Base-by-base conservation (phyloP, 2,888 invertebrate genomes). In the Lycocerus yunnanus region DNA sequence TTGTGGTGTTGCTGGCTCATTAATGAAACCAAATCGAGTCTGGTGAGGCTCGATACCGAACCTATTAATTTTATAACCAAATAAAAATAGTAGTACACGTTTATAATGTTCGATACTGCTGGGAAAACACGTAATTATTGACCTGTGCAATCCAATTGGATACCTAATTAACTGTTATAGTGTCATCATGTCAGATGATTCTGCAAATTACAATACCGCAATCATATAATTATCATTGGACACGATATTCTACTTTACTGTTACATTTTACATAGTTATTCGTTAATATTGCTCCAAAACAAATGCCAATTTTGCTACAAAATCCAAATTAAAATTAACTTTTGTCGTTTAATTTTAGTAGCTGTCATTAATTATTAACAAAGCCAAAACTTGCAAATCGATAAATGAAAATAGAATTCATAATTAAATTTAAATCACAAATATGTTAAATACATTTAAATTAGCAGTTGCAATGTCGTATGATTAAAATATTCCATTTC, bases 41-140 rank as follows among this genome's bases (percentile, higher is more conserved):
- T 82, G 82, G 80, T 78, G 76, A 78, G 75, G 73, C 78, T 80
- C 83, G 82, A 82, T 82, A 82, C 79, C 77, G 80, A 79, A 70
- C 79, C 81, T 81, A 82, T 83, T 83, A 83, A 83, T 82, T 81
- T 81, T 80, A 80, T 78, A 76, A 74, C 78, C 78, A 77, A 78
- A 81, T 81, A 81, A 83, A 82, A 82, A 82, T 81, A 80, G 81
- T 78, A 78, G 80, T 81, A 77, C 76, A 76, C 79, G 80, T 79
- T 72, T 71, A 76, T 73, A 71, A 75, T 73, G 76, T 68, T 73
- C 73, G 73, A 71, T 73, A 66, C 73, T 71, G 76, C 60, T 76
- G 76, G 76, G 76, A 71, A 69, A 76, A 76, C 76, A 68, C 60
- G 69, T 72, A 75, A 75, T 75, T 75, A 75, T 75, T 75, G 75